Evolutionary conservation across 2,797 vertebrate genomes (phyloP).

Genomic region (Peromyscus nudipes): DNA sequence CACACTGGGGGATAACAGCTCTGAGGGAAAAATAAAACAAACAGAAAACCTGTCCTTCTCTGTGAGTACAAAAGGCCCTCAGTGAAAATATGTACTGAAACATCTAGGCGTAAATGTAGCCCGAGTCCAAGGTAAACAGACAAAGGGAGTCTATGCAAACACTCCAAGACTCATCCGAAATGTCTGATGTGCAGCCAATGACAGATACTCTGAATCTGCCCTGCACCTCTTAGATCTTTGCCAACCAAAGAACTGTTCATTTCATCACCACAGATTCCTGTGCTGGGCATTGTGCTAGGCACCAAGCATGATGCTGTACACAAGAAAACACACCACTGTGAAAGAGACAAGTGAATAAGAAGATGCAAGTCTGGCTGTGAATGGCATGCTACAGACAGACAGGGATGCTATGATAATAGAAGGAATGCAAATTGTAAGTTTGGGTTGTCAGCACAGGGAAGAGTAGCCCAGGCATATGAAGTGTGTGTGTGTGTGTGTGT

Average conservation of each 20-base stretch:
- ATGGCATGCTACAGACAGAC: neutral
- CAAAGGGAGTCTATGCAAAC: neutral
- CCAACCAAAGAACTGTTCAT: neutral
- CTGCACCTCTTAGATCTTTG: neutral
- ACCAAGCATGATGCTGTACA: neutral
- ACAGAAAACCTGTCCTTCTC: neutral
- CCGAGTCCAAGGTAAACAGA: neutral
- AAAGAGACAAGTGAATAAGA: slow-evolving; percentile 5
- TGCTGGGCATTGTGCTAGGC: neutral
- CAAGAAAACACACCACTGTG: neutral
- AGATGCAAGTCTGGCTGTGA: neutral
- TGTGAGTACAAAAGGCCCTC: neutral
- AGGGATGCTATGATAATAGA: fast-evolving
- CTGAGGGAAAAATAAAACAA: neutral
- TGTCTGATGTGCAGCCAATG: neutral
- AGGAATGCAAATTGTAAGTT: neutral
- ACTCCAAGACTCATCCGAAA: neutral
- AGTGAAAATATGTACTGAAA: neutral
- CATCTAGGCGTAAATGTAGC: neutral
- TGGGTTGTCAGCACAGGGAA: neutral
- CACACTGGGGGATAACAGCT: neutral
- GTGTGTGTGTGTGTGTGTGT: neutral
- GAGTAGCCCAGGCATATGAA: neutral
- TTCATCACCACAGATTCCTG: neutral
- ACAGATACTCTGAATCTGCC: neutral